Base-by-base conservation (phyloP, 2,797 vertebrate species). In the Echeneis naucrates region DNA sequence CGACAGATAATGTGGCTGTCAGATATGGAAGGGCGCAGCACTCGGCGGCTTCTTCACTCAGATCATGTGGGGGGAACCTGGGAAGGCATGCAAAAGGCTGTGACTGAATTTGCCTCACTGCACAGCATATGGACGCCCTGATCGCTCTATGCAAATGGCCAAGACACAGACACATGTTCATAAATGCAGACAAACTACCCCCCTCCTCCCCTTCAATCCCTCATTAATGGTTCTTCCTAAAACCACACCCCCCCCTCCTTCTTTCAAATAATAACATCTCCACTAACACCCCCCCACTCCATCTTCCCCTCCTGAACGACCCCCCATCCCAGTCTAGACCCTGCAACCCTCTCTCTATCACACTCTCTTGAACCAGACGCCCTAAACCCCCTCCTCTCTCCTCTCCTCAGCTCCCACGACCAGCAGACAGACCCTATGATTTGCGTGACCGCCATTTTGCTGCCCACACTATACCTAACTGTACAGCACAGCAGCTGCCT, bases 91-190 rank as follows among this genome's bases (percentile, higher is more conserved):
- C 74, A 75, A 42, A 68, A 55, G 84, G 24, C 87, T 72, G 75
- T 75, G 88, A 87, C 91, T 77, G 67, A 68, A 82, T 76, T 42
- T 62, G 71, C 61, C 62, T 75, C 35, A 52, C 77, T 57, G 11
- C 52, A 14, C 78, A 53, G 87, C 93, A 92, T 92, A 93, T 92
- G 92, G 90, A 80, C 78, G 59, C 73, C 81, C 87, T 83, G 59
- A 9, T 85, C 64, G 74, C 80, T 84, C 75, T 93, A 95, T 95
- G 94, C 91, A 94, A 95, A 95, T 93, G 73, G 42, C 13, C 42
- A 57, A 88, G 85, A 84, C 77, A 38, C 80, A 77, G 86, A 91
- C 88, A 92, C 88, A 91, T 87, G 83, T 88, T 87, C 78, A 69
- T 82, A 89, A 86, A 90, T 80, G 84, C 91, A 92, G 89, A 91